phyloP scores from a whole-genome alignment of 2,888 invertebrate genomes.

The Cyaniris semiargus region DNA sequence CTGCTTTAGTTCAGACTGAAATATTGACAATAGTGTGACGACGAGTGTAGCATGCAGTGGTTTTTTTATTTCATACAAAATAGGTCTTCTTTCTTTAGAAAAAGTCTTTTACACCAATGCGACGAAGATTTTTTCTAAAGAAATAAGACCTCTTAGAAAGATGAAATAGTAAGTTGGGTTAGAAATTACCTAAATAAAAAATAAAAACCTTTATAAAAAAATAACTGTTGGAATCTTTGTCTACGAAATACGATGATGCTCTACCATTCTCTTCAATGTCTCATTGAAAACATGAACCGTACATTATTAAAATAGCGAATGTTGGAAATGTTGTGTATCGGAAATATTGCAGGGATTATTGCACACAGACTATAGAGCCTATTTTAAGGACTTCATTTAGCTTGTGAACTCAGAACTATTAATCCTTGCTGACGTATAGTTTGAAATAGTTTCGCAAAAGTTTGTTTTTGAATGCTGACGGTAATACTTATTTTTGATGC shows the following conservation, averaged over 20 bases:
- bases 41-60: too few species aligned
- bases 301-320: neutral
- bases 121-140: too few species aligned
- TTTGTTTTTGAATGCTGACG: neutral
- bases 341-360: slow-evolving; percentile 1
- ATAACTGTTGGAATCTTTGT: too few species aligned
- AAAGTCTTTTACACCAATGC: too few species aligned
- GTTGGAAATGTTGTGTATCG: neutral
- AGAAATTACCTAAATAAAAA: too few species aligned
- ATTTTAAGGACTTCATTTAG: neutral
- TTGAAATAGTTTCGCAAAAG: neutral
- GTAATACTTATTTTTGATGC: too few species aligned
- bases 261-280: neutral
- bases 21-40: neutral
- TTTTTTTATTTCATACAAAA: too few species aligned
- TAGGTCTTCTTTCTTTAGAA: too few species aligned
- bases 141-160: too few species aligned
- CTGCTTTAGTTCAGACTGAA: neutral
- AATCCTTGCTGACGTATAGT: neutral
- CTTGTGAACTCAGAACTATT: neutral
- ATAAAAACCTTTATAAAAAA: too few species aligned
- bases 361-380: neutral
- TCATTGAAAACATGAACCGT: neutral
- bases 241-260: neutral
- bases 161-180: too few species aligned